phyloP scores from a whole-genome alignment of 1,140 invertebrate genomes.

The Grapholita molesta region DNA sequence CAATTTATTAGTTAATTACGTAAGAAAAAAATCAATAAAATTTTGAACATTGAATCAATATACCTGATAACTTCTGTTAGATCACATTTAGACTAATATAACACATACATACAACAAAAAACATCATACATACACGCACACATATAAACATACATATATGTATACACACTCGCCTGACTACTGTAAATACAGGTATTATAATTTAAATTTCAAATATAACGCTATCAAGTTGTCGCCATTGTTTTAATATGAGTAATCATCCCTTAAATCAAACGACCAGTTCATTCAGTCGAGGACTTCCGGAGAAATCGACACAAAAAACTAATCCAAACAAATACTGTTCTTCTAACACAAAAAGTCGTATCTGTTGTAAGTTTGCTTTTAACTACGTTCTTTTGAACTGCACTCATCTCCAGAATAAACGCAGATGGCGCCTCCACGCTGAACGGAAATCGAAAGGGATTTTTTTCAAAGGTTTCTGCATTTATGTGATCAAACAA shows the following conservation, averaged over 20 bases:
- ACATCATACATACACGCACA: too few species aligned
- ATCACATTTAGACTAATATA: too few species aligned
- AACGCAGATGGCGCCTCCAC: constrained; percentile 66
- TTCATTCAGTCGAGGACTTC: constrained; percentile 41
- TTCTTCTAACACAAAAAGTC: not conserved
- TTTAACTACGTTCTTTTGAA: not conserved
- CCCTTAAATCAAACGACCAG: constrained; percentile 33
- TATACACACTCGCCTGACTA: too few species aligned
- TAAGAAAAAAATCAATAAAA: too few species aligned
- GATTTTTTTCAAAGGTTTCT: constrained; percentile 43
- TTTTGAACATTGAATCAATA: too few species aligned
- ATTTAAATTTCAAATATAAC: not conserved
- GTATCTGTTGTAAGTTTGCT: not conserved
- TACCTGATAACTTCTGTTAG: too few species aligned
- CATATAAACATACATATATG: too few species aligned
- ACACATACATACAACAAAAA: too few species aligned
- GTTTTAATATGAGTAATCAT: not conserved
- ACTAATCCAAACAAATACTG: constrained; percentile 58
- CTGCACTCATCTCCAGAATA: constrained; percentile 48
- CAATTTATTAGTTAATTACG: too few species aligned
- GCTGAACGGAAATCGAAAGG: constrained; percentile 67
- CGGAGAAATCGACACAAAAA: constrained; percentile 66
- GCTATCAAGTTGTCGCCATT: not conserved
- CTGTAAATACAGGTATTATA: not conserved
- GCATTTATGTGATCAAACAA: constrained; percentile 41